These are phyloP conservation scores for Aleadryas rufinucha DNA, from an alignment of 2,113 vertebrate genomes.

Conservation along the genomic window DNA sequence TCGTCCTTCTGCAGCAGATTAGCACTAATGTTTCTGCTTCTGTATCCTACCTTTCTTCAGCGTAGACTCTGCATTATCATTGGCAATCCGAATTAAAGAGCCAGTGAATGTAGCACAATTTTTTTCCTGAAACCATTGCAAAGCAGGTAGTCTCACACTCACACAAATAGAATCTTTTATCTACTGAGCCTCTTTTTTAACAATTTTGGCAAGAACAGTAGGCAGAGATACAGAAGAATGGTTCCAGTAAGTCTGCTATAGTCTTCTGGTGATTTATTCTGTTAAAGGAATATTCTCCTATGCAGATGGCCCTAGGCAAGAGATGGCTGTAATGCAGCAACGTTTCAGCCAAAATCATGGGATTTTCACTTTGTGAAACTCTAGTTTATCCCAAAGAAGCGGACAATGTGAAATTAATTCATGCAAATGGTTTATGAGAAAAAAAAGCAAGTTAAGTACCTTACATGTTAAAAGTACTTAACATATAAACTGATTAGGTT, in stretches of 20 bases:
- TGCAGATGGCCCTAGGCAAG: constrained; percentile 49
- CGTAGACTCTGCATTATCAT: constrained; percentile 67
- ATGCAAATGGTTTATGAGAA: background rate
- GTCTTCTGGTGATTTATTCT: constrained; percentile 65
- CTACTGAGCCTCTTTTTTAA: constrained; percentile 48
- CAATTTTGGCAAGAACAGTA: constrained; percentile 59
- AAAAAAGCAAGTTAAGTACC: background rate
- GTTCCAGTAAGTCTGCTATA: constrained; percentile 48
- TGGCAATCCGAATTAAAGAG: constrained; percentile 79
- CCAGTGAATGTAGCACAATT: constrained; percentile 68
- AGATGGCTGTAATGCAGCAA: background rate
- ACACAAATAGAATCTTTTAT: constrained; percentile 59
- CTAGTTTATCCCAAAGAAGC: background rate
- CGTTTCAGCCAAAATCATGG: constrained; percentile 3
- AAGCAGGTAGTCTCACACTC: constrained; percentile 73
- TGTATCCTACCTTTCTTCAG: constrained; percentile 76
- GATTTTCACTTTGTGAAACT: constrained; percentile 31
- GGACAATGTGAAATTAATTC: background rate
- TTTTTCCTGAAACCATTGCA: constrained; percentile 75
- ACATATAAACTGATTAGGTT: background rate
- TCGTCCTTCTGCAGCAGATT: constrained; percentile 78
- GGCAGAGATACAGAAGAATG: constrained; percentile 46
- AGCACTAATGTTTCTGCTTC: constrained; percentile 78
- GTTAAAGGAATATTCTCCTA: constrained; percentile 51
- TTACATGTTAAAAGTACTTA: background rate